phyloP scores from a whole-genome alignment of 2,113 vertebrate species.

The Cepphus grylle region DNA sequence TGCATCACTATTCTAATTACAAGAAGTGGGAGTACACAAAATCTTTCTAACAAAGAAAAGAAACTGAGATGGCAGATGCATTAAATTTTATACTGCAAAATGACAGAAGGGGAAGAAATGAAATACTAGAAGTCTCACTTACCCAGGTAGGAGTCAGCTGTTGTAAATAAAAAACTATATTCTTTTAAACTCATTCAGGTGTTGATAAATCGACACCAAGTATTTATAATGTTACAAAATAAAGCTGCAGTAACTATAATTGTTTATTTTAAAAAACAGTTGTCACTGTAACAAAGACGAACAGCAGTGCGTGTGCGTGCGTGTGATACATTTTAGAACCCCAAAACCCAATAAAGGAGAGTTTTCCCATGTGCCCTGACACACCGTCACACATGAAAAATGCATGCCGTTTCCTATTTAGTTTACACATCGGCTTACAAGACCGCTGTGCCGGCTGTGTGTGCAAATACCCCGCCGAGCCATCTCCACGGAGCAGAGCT shows the following conservation, averaged over 20 bases:
- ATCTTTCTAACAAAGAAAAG: constrained; percentile 20
- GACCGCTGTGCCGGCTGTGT: fast-evolving
- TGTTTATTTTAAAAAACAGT: not conserved
- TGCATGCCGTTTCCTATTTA: not conserved
- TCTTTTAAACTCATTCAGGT: not conserved
- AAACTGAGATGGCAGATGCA: constrained; percentile 37
- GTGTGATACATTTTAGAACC: not conserved
- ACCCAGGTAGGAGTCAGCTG: not conserved
- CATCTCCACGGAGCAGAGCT: not conserved
- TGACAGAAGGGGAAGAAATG: constrained; percentile 36
- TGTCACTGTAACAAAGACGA: not conserved
- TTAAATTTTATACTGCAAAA: constrained; percentile 39
- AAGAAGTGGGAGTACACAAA: not conserved
- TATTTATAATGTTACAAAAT: not conserved
- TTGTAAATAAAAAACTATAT: constrained; percentile 20
- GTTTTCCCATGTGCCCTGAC: not conserved
- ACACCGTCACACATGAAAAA: not conserved
- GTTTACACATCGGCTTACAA: not conserved
- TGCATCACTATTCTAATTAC: constrained; percentile 13
- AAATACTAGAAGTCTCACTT: constrained; percentile 23
- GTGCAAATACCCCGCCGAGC: not conserved
- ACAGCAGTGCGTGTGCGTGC: no score
- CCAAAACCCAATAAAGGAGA: not conserved
- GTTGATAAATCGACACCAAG: not conserved
- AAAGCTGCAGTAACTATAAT: not conserved